Base-by-base conservation (phyloP, 2,797 vertebrate genomes). In the Ataeniobius toweri region DNA sequence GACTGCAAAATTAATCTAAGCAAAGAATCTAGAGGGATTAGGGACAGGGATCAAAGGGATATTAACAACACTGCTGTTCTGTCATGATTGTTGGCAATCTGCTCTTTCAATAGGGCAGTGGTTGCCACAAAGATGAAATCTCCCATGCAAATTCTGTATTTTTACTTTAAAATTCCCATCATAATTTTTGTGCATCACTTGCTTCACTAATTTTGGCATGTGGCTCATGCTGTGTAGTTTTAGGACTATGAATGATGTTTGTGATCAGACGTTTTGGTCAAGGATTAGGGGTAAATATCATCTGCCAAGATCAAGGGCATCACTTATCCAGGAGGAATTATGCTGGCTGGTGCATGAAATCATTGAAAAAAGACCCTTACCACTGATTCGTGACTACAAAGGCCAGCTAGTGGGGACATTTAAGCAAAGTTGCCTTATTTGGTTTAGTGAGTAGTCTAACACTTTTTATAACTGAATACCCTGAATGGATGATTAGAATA, bases 11-110 rank as follows among this genome's bases (percentile, higher is more conserved):
- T 94, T 89, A 95, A 95, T 95, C 93, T 85, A 78, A 77, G 84
- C 77, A 89, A 89, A 89, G 77, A 94, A 94, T 95, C 83, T 89
- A 79, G 79, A 70, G 86, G 90, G 93, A 94, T 95, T 95, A 94
- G 79, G 67, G 74, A 80, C 63, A 39, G 73, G 90, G 93, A 95
- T 95, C 93, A 95, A 88, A 95, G 89, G 88, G 90, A 94, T 94
- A 93, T 92, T 91, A 94, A 83, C 89, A 85, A 81, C 74, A 71
- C 86, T 80, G 89, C 90, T 85, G 87, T 75, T 75, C 69, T 76
- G 83, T 71, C 80, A 51, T 81, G 85, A 93, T 89, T 89, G 87
- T 76, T 76, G 79, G 82, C 86, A 89, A 85, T 86, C 88, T 93
- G 87, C 50, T 51, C 51, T 70, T 84, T 80, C 36, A 74, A 8